Conservation (phyloP, 2,113 vertebrate genomes). For the Phaetusa simplex region DNA sequence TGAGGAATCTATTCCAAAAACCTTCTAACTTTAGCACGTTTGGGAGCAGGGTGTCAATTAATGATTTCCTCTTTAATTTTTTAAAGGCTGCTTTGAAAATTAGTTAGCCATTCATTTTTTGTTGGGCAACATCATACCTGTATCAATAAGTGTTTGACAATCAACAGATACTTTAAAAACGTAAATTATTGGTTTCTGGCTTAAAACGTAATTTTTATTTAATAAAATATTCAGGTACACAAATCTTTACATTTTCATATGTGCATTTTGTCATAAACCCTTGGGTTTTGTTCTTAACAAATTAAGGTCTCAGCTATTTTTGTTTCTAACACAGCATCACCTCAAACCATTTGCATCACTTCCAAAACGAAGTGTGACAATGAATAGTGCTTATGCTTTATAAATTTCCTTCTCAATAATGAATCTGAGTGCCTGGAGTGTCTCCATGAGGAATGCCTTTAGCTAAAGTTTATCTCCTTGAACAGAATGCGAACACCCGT, state of each 20-base stretch:
- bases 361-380: neutral
- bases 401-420: neutral
- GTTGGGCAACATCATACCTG: neutral
- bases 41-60: neutral
- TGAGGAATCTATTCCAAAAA: neutral
- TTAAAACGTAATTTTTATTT: neutral
- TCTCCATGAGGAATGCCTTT: neutral
- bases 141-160: neutral
- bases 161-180: neutral
- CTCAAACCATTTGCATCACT: neutral
- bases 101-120: neutral
- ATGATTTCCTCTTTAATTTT: neutral
- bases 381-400: neutral
- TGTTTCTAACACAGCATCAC: neutral
- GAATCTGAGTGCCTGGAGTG: fast-evolving
- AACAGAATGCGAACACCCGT: fast-evolving
- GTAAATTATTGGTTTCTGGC: neutral
- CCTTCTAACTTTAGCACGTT: neutral
- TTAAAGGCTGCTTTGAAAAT: neutral
- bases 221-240: neutral
- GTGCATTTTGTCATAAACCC: neutral
- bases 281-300: neutral
- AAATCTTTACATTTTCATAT: neutral
- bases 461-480: neutral
- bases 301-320: neutral